Conservation (phyloP, 2,797 vertebrate species). For the Falco biarmicus region DNA sequence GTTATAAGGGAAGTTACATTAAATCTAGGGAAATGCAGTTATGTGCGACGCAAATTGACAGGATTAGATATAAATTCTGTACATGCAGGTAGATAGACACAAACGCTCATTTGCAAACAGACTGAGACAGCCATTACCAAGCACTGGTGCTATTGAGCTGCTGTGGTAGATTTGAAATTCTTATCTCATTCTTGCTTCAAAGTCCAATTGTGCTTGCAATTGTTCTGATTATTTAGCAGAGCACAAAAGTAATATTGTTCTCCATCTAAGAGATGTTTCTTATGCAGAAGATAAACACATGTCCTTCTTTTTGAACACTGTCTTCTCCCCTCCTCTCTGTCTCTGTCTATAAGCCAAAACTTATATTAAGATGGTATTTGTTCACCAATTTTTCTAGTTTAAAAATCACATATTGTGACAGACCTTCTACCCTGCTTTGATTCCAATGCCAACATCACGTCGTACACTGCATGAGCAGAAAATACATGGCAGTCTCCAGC, state of each 20-base stretch:
- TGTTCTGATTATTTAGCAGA: constrained; percentile 17
- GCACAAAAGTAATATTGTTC: constrained; percentile 9
- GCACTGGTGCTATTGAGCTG: background rate
- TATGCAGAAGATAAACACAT: background rate
- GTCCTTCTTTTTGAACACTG: background rate
- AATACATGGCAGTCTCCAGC: background rate
- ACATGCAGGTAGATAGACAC: background rate
- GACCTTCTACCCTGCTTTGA: background rate
- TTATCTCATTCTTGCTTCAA: background rate
- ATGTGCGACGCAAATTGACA: background rate
- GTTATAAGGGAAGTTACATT: background rate
- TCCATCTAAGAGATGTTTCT: background rate
- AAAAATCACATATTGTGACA: background rate
- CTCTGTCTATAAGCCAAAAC: background rate
- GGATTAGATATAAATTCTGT: background rate
- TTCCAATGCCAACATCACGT: background rate
- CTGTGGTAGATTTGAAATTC: background rate
- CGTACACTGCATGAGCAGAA: background rate
- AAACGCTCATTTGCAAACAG: background rate
- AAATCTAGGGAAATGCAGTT: background rate
- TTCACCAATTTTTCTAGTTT: background rate
- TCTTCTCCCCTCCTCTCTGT: background rate
- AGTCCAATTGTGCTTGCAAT: constrained; percentile 45
- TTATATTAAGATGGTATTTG: background rate
- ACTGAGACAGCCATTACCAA: accelerated